A percentile compares a stretch with the other conserved stretches of the same genome.
Conservation (phyloP, 2,888 invertebrate genomes). For the Gymnocheta viridis region DNA sequence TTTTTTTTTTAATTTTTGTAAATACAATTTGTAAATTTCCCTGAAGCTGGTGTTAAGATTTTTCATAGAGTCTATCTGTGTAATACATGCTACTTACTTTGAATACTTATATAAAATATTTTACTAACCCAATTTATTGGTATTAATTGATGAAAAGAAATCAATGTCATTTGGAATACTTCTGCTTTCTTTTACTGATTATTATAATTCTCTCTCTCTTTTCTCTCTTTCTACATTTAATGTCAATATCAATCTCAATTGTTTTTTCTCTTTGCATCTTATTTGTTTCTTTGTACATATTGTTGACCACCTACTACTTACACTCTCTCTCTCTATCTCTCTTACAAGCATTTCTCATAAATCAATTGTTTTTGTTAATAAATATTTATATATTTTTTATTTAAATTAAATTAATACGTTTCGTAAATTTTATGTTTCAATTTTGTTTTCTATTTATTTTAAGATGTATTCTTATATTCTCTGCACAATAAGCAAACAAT, state of each 20-base stretch:
- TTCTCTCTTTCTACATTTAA: conserved; percentile 66
- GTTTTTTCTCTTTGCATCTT: conserved; percentile 66
- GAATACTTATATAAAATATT: neutral
- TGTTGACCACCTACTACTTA: conserved; percentile 54
- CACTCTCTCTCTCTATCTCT: too few species aligned
- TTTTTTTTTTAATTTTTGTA: conserved; percentile 25
- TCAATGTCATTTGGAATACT: conserved; percentile 41
- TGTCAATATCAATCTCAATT: conserved; percentile 70
- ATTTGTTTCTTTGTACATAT: conserved; percentile 63
- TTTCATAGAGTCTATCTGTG: neutral
- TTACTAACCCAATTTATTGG: neutral
- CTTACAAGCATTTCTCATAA: conserved; percentile 67
- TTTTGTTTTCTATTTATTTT: conserved; percentile 36
- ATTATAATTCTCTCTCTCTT: conserved; percentile 58
- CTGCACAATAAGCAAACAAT: conserved; percentile 52
- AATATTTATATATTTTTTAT: conserved; percentile 9
- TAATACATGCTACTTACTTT: neutral
- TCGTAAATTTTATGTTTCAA: conserved; percentile 8
- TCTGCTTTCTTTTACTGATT: conserved; percentile 59
- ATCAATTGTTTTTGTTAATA: conserved; percentile 63
- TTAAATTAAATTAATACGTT: conserved; percentile 26
- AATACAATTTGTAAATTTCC: conserved; percentile 18
- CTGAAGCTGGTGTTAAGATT: conserved; percentile 5
- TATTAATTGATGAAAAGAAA: conserved; percentile 20
- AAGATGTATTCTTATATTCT: conserved; percentile 25